These are phyloP conservation scores for Alauda arvensis DNA, from an alignment of 2,797 vertebrate genomes.

Conservation along the genomic window DNA sequence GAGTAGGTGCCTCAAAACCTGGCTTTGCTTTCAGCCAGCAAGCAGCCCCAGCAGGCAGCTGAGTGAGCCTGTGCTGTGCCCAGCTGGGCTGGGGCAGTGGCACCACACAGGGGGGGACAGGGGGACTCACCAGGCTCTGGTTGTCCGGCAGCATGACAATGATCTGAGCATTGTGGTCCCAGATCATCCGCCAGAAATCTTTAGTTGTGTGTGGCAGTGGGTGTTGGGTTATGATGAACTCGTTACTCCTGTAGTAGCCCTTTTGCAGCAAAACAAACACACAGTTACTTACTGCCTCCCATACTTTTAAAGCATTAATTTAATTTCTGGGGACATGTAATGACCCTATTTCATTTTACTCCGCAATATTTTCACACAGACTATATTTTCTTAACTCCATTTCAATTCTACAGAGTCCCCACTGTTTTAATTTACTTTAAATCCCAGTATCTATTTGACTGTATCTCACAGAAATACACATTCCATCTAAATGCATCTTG, in stretches of 20 bases:
- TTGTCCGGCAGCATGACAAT: constrained; percentile 98
- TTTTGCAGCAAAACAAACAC: constrained; percentile 66
- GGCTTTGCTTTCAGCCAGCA: not conserved
- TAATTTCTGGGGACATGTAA: constrained; percentile 21
- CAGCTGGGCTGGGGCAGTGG: not conserved
- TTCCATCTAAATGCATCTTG: constrained; percentile 49
- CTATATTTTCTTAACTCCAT: constrained; percentile 31
- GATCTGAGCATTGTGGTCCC: constrained; percentile 98
- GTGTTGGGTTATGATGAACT: constrained; percentile 98
- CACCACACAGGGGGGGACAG: accelerated
- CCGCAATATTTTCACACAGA: constrained; percentile 21
- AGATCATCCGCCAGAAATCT: constrained; percentile 99
- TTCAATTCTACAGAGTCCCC: constrained; percentile 35
- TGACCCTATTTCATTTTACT: constrained; percentile 19
- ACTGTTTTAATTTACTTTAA: constrained; percentile 60
- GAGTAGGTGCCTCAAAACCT: not conserved
- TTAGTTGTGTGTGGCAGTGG: constrained; percentile 97
- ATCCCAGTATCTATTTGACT: constrained; percentile 52
- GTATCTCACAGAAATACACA: constrained; percentile 35
- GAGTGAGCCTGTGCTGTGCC: not conserved
- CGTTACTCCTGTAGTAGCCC: constrained; percentile 97
- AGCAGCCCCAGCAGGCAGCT: not conserved
- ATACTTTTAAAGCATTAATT: constrained; percentile 7
- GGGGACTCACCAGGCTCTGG: constrained; percentile 87
- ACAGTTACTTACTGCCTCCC: not conserved